Base-by-base conservation (phyloP, 2,797 vertebrate genomes). In the Spinus olivaceus region DNA sequence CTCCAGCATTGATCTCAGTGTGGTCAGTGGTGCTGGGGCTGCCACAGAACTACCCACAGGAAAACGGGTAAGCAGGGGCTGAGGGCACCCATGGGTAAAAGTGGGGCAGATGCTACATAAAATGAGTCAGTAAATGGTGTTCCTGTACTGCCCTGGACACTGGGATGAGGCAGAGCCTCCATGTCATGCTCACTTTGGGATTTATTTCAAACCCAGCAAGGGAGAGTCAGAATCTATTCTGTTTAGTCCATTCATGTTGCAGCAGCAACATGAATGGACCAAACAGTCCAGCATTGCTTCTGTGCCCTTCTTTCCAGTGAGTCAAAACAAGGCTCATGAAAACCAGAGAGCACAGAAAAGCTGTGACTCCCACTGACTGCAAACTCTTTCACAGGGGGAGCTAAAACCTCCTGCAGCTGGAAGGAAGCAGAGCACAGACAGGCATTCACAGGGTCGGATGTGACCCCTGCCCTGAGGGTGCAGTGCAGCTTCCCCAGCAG, bases 21-120 rank as follows among this genome's bases (percentile, higher is more conserved):
- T 1, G 1, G 33, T 7, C 13, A 1, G 42, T 24, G 12, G 42
- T 14, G 56, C 42, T 2, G 2, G 28, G 41, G 35, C 61, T 61
- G 61, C 28, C 39, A 76, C 12, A 1, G 13, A 70, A 65, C n/a
- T 7, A 20, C 27, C n/a, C 78, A 50, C 3, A 63, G 60, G n/a
- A 69, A 87, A 76, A 1, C 1, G 23, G 37, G 33, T 32, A 35
- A 21, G 42, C 25, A 53, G 37, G 49, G 54, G 30, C 11, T 56
- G 60, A 59, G 16, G 28, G 37, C 17, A 80, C 6, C n/a, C 9
- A 2, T 4, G 32, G 28, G 16, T 49, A 28, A 35, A 73, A 87
- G 39, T 5, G 6, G 20, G 7, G 24, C 9, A 14, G 33, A 64
- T 14, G 20, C 33, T 33, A 41, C 59, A 32, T 4, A n/a, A 85